Base-by-base conservation (phyloP, 2,797 vertebrate species). In the Columba guinea region DNA sequence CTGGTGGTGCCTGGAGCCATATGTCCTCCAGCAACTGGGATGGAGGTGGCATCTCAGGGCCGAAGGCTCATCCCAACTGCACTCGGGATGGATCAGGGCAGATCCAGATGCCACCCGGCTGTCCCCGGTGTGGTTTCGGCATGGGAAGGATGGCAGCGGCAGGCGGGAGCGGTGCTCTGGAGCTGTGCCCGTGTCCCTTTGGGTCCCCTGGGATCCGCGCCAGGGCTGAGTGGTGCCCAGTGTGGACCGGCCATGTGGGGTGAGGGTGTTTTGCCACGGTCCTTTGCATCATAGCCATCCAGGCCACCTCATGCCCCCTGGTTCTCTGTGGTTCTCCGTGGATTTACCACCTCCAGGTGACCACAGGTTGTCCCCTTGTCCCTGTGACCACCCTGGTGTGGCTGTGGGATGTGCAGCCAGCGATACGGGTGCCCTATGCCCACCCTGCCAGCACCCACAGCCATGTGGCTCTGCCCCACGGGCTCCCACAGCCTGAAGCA, bases 271-370 rank as follows among this genome's bases (percentile, higher is more conserved):
- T 86, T 73, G 74, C 70, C 44, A 2, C 0, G 3, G 16, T 64
- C n/a, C 69, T 41, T 49, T 8, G 35, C 26, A 6, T n/a, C 19
- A 0, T 4, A 7, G 35, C 41, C 46, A 21, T 18, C 34, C 0
- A 0, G 49, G 32, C 23, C 69, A 49, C 46, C 64, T 32, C 1
- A 4, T n/a, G 28, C 60, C 73, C 46, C 37, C 21, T 3, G 5
- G 34, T 5, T 60, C 12, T 34, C 28, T 9, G 6, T 9, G 34
- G 41, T 41, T 41, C 41, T 44, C 41, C 34, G 7, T 11, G 46
- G 16, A 21, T 27, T 89, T 44, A 63, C 35, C 6, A 12, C 37
- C 0, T 59, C 32, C 2, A 2, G 7, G 5, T 64, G 64, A 28
- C 46, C 37, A 4, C 0, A 0, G 56, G 39, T 49, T 4, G 3